Conservation (phyloP, 35 echinoderm and acorn worm genomes). For the Acanthaster planci region DNA sequence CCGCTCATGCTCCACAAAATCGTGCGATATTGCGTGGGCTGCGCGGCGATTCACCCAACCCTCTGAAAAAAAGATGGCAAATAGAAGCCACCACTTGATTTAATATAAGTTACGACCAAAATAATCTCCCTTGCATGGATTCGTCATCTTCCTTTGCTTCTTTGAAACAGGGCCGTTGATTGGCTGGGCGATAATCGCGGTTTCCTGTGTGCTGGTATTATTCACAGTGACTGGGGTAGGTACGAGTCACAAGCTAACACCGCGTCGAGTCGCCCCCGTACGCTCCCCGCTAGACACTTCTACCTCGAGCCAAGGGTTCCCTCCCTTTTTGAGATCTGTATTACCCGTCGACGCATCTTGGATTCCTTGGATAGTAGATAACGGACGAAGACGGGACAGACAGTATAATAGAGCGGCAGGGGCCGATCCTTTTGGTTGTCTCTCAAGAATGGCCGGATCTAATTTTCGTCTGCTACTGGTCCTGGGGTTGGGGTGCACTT, state of each 20-base stretch:
- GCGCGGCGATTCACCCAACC: not conserved
- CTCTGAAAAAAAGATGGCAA: not conserved
- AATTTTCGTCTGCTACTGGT: not conserved
- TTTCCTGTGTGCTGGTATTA: conserved; percentile 3
- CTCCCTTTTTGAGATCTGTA: too few relatives aligned
- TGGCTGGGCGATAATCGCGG: not conserved
- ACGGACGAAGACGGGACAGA: too few relatives aligned
- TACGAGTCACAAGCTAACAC: conserved; percentile 30
- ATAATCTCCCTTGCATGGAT: conserved; percentile 1
- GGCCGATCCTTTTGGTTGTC: too few relatives aligned
- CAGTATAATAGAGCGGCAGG: too few relatives aligned
- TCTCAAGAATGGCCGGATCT: not conserved
- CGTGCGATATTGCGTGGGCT: not conserved
- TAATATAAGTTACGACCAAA: conserved; percentile 17
- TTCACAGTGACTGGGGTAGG: not conserved
- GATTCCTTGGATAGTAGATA: too few relatives aligned
- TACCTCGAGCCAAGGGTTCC: too few relatives aligned
- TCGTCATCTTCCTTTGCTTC: conserved; percentile 5
- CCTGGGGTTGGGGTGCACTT: not conserved
- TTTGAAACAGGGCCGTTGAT: not conserved
- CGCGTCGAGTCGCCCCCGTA: not conserved
- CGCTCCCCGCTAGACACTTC: not conserved
- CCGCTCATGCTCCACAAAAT: not conserved
- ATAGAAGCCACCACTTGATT: conserved; percentile 11
- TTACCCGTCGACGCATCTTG: too few relatives aligned